These are phyloP conservation scores for Neria commutata DNA, from an alignment of 2,888 invertebrate genomes.

Conservation along the genomic window DNA sequence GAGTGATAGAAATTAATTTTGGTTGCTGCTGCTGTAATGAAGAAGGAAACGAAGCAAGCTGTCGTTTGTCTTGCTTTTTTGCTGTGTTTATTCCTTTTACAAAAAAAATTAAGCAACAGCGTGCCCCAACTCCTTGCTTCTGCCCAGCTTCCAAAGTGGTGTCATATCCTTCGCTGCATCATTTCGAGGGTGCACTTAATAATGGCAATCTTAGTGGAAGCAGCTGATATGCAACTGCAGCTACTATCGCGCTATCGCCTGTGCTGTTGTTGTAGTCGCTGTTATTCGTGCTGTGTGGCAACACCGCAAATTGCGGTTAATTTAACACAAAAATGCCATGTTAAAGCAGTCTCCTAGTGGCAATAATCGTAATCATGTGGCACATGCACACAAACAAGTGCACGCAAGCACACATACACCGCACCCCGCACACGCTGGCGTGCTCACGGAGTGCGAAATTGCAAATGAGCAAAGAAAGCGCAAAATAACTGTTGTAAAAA, in stretches of 20 bases:
- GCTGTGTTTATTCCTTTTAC: too few relatives aligned
- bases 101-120: too few relatives aligned
- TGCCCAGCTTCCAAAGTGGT: too few relatives aligned
- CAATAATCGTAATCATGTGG: slow-evolving; percentile 3
- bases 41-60: too few relatives aligned
- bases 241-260: neutral
- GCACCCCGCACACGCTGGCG: neutral
- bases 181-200: neutral
- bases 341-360: slow-evolving; percentile 5
- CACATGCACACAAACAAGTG: neutral
- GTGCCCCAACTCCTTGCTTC: too few relatives aligned
- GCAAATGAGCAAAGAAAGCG: neutral
- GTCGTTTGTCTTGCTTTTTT: too few relatives aligned
- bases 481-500: slow-evolving; percentile 4
- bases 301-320: slow-evolving; percentile 12
- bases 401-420: neutral
- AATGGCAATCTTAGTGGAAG: neutral
- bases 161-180: neutral
- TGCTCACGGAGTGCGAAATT: neutral
- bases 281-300: neutral
- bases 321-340: slow-evolving; percentile 15
- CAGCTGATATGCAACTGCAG: neutral
- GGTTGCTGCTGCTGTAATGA: too few relatives aligned
- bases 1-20: too few relatives aligned
- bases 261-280: neutral